Percentiles rank a stretch among this genome's conserved stretches.
Conservation (phyloP, 35 echinoderm and acorn worm species). For the Apostichopus parvimensis region DNA sequence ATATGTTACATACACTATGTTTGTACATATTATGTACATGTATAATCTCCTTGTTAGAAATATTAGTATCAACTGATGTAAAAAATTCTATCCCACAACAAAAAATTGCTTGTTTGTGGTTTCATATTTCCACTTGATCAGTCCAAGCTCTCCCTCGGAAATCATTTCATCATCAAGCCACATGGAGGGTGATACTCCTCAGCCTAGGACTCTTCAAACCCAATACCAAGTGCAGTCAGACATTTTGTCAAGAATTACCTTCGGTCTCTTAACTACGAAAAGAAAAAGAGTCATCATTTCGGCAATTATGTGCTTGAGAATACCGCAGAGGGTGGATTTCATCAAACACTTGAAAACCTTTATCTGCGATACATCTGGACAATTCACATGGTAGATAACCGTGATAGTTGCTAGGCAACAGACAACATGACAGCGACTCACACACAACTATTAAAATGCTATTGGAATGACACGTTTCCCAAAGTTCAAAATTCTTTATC, state of each 20-base stretch:
- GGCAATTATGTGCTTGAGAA: constrained; percentile 40
- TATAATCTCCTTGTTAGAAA: too few species aligned
- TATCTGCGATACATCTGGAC: constrained; percentile 31
- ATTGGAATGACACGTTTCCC: too few species aligned
- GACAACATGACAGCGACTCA: constrained; percentile 16
- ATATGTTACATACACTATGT: too few species aligned
- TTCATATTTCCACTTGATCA: constrained; percentile 7
- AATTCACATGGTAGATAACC: constrained; percentile 19
- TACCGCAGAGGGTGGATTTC: constrained; percentile 25
- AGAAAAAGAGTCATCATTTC: constrained; percentile 22
- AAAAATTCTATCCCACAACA: neutral
- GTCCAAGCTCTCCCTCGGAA: neutral
- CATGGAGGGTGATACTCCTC: neutral
- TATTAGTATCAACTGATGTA: too few species aligned
- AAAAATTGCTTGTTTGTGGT: neutral
- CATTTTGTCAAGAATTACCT: constrained; percentile 10
- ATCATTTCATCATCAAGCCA: neutral
- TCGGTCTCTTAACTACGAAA: neutral
- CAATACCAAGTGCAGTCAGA: neutral
- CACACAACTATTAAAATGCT: too few species aligned
- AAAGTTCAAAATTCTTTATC: too few species aligned
- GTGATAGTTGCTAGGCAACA: constrained; percentile 12
- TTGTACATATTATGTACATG: too few species aligned
- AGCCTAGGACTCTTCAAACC: neutral
- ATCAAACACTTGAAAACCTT: constrained; percentile 34